Percentiles rank a stretch among this genome's conserved stretches.
These are phyloP conservation scores for Zelleria hepariella DNA, from an alignment of 2,888 invertebrate genomes.

Conservation along the genomic window DNA sequence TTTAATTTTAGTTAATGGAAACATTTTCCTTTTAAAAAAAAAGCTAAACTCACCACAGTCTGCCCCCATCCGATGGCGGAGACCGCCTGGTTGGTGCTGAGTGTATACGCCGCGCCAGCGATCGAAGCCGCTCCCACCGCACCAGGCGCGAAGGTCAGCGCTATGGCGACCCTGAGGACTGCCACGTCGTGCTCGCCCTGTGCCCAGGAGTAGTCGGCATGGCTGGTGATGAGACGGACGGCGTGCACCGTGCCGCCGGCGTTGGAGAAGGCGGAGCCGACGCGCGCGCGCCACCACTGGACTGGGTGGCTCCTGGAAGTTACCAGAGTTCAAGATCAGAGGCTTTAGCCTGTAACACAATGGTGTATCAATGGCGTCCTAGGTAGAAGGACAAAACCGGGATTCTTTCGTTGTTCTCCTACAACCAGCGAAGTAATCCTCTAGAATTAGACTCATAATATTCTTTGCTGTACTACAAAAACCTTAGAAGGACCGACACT, in stretches of 20 bases:
- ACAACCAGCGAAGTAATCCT: too few relatives aligned
- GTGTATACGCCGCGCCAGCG: constrained; percentile 29
- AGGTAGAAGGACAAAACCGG: too few relatives aligned
- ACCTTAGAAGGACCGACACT: too few relatives aligned
- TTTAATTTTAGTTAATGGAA: background rate
- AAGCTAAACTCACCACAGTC: constrained; percentile 26
- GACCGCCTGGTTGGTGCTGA: constrained; percentile 27
- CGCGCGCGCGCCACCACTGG: constrained; percentile 41
- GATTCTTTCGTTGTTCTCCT: too few relatives aligned
- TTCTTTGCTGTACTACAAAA: too few relatives aligned
- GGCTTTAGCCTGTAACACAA: too few relatives aligned
- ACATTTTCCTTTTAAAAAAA: background rate
- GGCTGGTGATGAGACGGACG: constrained; percentile 31
- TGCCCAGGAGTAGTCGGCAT: constrained; percentile 28
- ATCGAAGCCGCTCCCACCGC: constrained; percentile 30
- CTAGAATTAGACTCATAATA: too few relatives aligned
- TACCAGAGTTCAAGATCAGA: too few relatives aligned
- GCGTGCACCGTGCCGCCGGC: constrained; percentile 32
- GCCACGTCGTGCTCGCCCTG: constrained; percentile 38
- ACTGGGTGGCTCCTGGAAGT: constrained; percentile 18
- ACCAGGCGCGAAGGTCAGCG: constrained; percentile 21
- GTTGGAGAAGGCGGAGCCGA: constrained; percentile 35
- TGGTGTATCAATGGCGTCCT: too few relatives aligned
- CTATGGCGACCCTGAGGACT: constrained; percentile 27
- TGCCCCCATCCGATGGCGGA: constrained; percentile 51